Evolutionary conservation across 2,797 vertebrate genomes (phyloP), one percentile per base, ranked within the genome.

Genomic region (Chloroceryle amazona): DNA sequence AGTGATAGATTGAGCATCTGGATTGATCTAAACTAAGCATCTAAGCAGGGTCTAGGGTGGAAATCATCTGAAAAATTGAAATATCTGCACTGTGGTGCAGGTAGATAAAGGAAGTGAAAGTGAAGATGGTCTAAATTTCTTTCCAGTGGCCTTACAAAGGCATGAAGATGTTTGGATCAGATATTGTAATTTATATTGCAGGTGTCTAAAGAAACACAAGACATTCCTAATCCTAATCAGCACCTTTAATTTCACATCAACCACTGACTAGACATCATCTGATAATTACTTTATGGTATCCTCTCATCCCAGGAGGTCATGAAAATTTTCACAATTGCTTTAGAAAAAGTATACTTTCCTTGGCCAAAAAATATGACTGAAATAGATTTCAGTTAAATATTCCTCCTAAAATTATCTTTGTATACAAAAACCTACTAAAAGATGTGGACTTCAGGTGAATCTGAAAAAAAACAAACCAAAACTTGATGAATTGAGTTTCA

Each of bases 401-500:
- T 80, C 11, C 10, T n/a, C 15, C 14, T 49, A 46, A 67, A 78
- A 17, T 58, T 76, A 5, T 15, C 4, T 76, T 68, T 67, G 33
- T 54, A 1, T 31, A 28, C 19, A 10, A 47, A 60, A 31, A 29
- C 20, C 0, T 10, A 6, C 2, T 21, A 26, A 44, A 89, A 54
- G 1, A n/a, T 20, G 5, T 15, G 6, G 28, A 35, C 5, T 80
- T 14, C 10, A 52, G 7, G 2, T 46, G 15, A 76, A 52, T 47
- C 3, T 70, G 21, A 11, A 21, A 21, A 37, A 63, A 42, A 35
- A n/a, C 46, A 8, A 19, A 26, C 35, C 18, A 67, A 25, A 19
- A 9, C 1, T 4, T 26, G 39, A 49, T 4, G 2, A 42, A 7
- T 14, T 47, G 3, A 10, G 1, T 20, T 76, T 85, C 11, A 51